Base-by-base conservation (phyloP, 2,113 vertebrate species). In the Ophiodon elongatus region DNA sequence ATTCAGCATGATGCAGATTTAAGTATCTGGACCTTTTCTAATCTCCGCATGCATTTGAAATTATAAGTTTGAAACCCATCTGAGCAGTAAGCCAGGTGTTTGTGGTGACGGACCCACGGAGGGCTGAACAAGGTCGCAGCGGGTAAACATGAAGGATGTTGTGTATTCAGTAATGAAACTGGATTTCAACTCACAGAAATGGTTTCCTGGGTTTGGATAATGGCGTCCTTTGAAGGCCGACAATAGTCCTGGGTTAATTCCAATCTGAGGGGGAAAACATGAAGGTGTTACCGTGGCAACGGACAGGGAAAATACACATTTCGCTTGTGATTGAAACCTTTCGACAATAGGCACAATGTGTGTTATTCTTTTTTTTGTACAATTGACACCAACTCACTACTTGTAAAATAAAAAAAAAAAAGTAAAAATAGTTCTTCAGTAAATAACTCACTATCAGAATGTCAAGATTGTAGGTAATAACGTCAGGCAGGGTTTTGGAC, bases 201-300 rank as follows among this genome's bases (percentile, higher is more conserved):
- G 98, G 92, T 99, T 99, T 91, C 98, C 98, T 90, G 98, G 98
- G 94, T 98, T 98, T 41, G 98, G 98, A 84, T 99, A 99, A 94
- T 99, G 98, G 90, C 97, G 98, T 78, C 98, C 98, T 96, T 99
- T 99, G 94, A 96, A 99, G 81, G 98, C 98, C 85, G 98, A 98
- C 96, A 99, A 93, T 45, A 99, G 95, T 89, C 98, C 98, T 9
- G 98, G 98, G 84, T 99, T 99, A 91, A 99, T 99, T 86, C 98
- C 98, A 91, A 99, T 97, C 98, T 99, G 93, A 69, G 93, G 92
- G 93, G 76, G 93, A 73, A 85, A 82, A 84, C 45, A 82, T 57
- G 65, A 83, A 74, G 35, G 25, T 23, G 82, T 91, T 88, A 89
- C 70, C 77, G 82, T 60, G 33, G 81, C 69, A 89, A 80, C 60